Evolutionary conservation across 2,888 invertebrate species (phyloP), one percentile per base, ranked within the genome.

Genomic region (Apamea sordens): DNA sequence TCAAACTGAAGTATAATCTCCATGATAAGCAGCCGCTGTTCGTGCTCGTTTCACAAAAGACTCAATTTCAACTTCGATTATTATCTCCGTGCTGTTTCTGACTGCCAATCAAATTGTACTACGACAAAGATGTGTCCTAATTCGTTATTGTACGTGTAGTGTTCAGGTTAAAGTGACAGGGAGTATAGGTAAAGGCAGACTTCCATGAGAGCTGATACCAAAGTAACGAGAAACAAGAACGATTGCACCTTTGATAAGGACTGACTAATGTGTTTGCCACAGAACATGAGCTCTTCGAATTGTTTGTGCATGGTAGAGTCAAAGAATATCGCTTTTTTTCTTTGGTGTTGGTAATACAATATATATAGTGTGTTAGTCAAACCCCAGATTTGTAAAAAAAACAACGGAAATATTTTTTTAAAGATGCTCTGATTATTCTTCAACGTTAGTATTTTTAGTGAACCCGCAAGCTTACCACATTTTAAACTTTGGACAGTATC

Each of bases 31-130:
- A 76, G 64, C 7, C 47, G 24, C 44, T 82, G 63, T 76, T 83
- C 72, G 82, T 61, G 50, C 68, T 50, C 53, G 86, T 73, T 76
- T 76, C 67, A 84, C 84, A 84, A 84, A 84, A 86, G 84, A 77
- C 84, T 74, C 86, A 77, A 84, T 84, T 84, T 77, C 67, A 83
- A 84, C 86, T 86, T 84, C 71, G 64, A 86, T 84, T 84, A 85
- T 83, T 65, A 84, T 83, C 86, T 71, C n/a, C 64, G 36, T 67
- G 65, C 73, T 84, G 84, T 84, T 73, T 67, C 63, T 82, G 84
- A 82, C 86, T 82, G 61, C 77, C 50, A 86, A 82, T 86, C 86
- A 86, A 82, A 65, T 44, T 13, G 41, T 76, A 59, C 56, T 70
- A 13, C 47, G 61, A 21, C 32, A 65, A n/a, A 80, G 72, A 84